Evolutionary conservation across 2,113 vertebrate species (phyloP), one percentile per base, ranked within the genome.

Genomic region (Ardeotis arabs): DNA sequence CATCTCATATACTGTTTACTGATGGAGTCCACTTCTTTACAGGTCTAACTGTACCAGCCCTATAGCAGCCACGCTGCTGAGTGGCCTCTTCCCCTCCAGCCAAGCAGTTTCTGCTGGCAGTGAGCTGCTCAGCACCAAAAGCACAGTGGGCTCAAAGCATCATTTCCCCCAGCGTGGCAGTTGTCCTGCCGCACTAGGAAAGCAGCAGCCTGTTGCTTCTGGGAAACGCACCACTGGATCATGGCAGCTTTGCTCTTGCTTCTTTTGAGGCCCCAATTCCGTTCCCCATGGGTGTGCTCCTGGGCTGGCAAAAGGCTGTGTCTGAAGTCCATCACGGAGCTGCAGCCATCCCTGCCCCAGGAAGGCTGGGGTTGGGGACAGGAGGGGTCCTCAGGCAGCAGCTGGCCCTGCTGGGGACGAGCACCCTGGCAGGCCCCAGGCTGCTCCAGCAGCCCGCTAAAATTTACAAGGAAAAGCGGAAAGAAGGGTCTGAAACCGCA

Each of bases 351-450:
- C 52, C 67, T 37, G 33, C 45, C n/a, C 45, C 25, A 21, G 53
- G 18, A 47, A 27, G 23, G 3, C 2, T 0, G 0, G 29, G 29
- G 2, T 14, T 20, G 44, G 62, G 63, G 66, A 16, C 14, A 29
- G 55, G 44, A 53, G 14, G 29, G 8, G 21, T 31, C 12, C 19
- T 63, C 7, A 13, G 44, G 59, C 29, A 81, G 41, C 4, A 37
- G 5, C 3, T 63, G 63, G 47, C 11, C n/a, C 47, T 8, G 0
- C 8, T 0, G 3, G 20, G 47, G 59, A 27, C 1, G 14, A 78
- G 37, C 55, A 78, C 12, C 47, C 47, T 58, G 45, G 18, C 17
- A 5, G 10, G 4, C 4, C 10, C 28, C 50, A 52, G 50, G 1
- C 7, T 14, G 50, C 20, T 4, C 6, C 8, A 45, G 24, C 52